Conservation (phyloP, 1,140 invertebrate genomes). For the Aphis gossypii region DNA sequence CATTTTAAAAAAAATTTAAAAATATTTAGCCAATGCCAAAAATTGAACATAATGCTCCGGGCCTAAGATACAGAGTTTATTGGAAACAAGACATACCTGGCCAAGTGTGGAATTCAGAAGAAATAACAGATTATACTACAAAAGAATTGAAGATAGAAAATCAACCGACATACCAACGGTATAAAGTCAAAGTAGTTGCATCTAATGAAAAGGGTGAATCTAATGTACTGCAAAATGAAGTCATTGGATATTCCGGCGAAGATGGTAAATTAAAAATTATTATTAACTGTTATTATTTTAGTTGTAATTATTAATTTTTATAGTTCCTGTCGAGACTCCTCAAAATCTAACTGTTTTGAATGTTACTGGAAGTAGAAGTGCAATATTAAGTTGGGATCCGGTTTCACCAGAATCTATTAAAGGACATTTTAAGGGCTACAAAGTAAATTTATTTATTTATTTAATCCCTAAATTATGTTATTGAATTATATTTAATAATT, state of each 20-base stretch:
- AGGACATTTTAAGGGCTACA: slow-evolving; percentile 95
- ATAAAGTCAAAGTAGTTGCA: slow-evolving; percentile 90
- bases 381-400: slow-evolving; percentile 83
- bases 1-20: slow-evolving; percentile 56
- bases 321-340: slow-evolving; percentile 80
- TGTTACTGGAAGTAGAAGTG: slow-evolving; percentile 77
- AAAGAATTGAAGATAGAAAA: slow-evolving; percentile 76
- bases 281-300: not conserved
- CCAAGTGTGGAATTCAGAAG: slow-evolving; percentile 74
- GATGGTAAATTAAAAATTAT: slow-evolving; percentile 69
- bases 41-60: slow-evolving; percentile 94
- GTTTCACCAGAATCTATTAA: slow-evolving; percentile 78
- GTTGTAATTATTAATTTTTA: slow-evolving; percentile 59
- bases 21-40: slow-evolving; percentile 82
- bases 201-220: slow-evolving; percentile 90
- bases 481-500: not conserved
- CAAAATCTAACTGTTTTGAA: slow-evolving; percentile 82
- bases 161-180: slow-evolving; percentile 90
- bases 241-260: slow-evolving; percentile 94
- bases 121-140: slow-evolving; percentile 80
- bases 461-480: not conserved
- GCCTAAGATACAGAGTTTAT: slow-evolving; percentile 89
- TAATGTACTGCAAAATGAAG: slow-evolving; percentile 79
- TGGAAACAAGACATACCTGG: slow-evolving; percentile 83
- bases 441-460: slow-evolving; percentile 65